phyloP scores from a whole-genome alignment of 2,888 invertebrate species.

The Entomobrya proxima region DNA sequence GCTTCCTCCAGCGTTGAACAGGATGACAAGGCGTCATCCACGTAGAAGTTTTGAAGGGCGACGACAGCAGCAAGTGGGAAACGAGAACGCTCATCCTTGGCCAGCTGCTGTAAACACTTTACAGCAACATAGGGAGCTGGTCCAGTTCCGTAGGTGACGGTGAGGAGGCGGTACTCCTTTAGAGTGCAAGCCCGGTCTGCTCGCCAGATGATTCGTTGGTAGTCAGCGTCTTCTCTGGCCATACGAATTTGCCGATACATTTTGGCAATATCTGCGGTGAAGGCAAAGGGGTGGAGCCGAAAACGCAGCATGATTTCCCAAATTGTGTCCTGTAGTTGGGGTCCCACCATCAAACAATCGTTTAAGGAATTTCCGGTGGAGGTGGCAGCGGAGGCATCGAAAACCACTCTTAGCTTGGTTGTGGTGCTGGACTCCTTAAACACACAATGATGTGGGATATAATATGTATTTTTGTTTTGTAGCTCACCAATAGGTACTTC shows the following conservation, averaged over 20 bases:
- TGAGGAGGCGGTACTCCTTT: constrained; percentile 69
- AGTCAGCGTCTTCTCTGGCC: constrained; percentile 72
- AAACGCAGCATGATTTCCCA: constrained; percentile 75
- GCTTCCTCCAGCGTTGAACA: too few relatives aligned
- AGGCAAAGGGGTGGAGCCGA: constrained; percentile 74
- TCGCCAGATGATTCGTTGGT: constrained; percentile 77
- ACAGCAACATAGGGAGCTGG: constrained; percentile 75
- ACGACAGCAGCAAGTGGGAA: too few relatives aligned
- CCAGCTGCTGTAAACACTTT: too few relatives aligned
- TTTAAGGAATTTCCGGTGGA: constrained; percentile 75
- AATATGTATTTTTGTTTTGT: not conserved
- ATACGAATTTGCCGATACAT: constrained; percentile 77
- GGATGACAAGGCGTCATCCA: too few relatives aligned
- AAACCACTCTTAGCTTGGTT: constrained; percentile 69
- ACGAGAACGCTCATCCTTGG: too few relatives aligned
- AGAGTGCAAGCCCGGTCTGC: constrained; percentile 67
- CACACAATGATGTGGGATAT: constrained; percentile 68
- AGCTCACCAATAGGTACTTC: not conserved
- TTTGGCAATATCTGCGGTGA: constrained; percentile 77
- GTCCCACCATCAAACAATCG: constrained; percentile 76
- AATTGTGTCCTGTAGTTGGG: constrained; percentile 76
- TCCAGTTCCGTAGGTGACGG: constrained; percentile 76
- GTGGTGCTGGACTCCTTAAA: constrained; percentile 50
- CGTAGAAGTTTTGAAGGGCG: too few relatives aligned
- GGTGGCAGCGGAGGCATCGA: constrained; percentile 57